phyloP scores from a whole-genome alignment of 2,888 invertebrate genomes.

The Campaea margaritaria region DNA sequence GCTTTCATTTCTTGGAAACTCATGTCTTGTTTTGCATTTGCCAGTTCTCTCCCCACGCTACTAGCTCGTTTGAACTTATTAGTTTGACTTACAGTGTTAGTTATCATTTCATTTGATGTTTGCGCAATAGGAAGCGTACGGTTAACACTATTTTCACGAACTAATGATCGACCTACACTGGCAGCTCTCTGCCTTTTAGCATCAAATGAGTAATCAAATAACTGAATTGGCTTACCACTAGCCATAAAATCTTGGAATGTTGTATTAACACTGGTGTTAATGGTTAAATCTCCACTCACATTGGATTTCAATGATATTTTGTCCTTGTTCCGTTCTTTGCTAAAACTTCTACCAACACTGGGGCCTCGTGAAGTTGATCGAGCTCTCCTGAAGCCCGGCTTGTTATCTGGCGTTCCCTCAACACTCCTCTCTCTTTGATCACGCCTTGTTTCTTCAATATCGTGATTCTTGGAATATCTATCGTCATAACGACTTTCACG shows the following conservation, averaged over 20 bases:
- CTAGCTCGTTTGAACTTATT: slow-evolving; percentile 62
- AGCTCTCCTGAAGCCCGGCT: slow-evolving; percentile 6
- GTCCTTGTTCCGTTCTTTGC: slow-evolving; percentile 36
- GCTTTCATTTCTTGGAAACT: slow-evolving; percentile 72
- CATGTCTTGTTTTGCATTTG: slow-evolving; percentile 43
- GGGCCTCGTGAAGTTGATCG: slow-evolving; percentile 43
- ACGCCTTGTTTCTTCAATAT: slow-evolving; percentile 45
- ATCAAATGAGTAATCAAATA: slow-evolving; percentile 57
- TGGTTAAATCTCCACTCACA: slow-evolving; percentile 64
- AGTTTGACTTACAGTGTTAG: slow-evolving; percentile 40
- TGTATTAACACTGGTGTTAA: slow-evolving; percentile 71
- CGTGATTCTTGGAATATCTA: slow-evolving; percentile 47
- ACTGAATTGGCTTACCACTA: slow-evolving; percentile 49
- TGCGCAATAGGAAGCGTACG: slow-evolving; percentile 18
- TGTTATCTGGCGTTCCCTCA: slow-evolving; percentile 39
- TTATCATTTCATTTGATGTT: slow-evolving; percentile 14
- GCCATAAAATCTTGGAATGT: slow-evolving; percentile 66
- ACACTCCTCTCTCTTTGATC: slow-evolving; percentile 56
- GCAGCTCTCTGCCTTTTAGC: slow-evolving; percentile 65
- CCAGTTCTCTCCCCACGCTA: slow-evolving; percentile 67
- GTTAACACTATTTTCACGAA: slow-evolving; percentile 45
- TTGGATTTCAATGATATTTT: slow-evolving; percentile 59
- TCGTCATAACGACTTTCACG: slow-evolving; percentile 46
- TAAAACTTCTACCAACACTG: slow-evolving; percentile 45
- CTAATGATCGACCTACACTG: slow-evolving; percentile 70